Conservation (phyloP, 2,113 vertebrate genomes). For the Oplegnathus fasciatus region DNA sequence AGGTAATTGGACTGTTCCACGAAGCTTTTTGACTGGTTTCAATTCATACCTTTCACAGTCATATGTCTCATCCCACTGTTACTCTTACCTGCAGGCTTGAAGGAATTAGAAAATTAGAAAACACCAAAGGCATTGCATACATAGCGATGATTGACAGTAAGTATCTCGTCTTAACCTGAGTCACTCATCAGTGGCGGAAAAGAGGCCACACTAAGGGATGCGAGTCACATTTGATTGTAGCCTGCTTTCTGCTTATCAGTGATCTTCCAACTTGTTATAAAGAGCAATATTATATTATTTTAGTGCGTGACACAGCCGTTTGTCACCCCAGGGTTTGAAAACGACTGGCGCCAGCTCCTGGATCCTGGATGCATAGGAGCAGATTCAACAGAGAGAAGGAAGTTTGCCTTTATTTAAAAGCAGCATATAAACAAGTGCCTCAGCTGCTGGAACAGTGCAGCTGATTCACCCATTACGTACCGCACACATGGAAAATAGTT, state of each 20-base stretch:
- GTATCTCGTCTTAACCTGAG: not conserved
- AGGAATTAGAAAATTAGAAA: constrained; percentile 12
- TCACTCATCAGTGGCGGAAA: constrained; percentile 15
- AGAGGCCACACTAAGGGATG: not conserved
- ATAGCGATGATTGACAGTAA: constrained; percentile 9
- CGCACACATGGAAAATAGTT: not conserved
- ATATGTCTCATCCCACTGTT: not conserved
- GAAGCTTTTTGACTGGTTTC: not conserved
- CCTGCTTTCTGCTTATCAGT: not conserved
- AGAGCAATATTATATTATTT: not conserved
- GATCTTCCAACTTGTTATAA: not conserved
- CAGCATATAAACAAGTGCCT: not conserved
- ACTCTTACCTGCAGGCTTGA: not conserved
- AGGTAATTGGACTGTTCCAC: not conserved
- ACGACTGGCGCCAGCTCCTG: constrained; percentile 5
- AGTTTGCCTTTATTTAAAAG: constrained; percentile 23
- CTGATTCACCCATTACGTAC: not conserved
- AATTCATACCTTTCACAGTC: not conserved
- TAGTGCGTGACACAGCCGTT: not conserved
- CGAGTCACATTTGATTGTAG: not conserved
- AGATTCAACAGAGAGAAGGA: constrained; percentile 34
- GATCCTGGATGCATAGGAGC: not conserved
- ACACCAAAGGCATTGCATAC: not conserved
- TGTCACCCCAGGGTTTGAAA: constrained; percentile 28
- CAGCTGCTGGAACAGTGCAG: not conserved